phyloP scores from a whole-genome alignment of 2,797 vertebrate genomes.

The Rhynchotus rufescens region DNA sequence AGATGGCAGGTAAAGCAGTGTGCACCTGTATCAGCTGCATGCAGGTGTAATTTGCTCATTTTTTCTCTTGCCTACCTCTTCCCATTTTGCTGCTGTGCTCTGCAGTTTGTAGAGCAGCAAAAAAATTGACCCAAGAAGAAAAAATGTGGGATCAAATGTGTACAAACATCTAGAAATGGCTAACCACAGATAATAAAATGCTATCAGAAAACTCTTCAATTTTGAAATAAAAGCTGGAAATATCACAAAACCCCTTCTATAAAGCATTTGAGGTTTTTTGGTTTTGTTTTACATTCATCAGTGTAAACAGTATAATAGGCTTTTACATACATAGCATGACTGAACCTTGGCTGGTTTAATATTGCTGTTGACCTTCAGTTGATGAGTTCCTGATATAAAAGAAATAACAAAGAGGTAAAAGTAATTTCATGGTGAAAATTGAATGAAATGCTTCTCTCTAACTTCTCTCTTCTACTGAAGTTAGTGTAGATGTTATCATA shows the following conservation, averaged over 20 bases:
- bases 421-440: not conserved
- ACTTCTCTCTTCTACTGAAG: not conserved
- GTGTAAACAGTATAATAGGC: not conserved
- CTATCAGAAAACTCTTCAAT: not conserved
- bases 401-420: not conserved
- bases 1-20: not conserved
- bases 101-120: not conserved
- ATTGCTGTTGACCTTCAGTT: not conserved
- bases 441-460: not conserved
- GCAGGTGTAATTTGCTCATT: not conserved
- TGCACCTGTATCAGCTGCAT: not conserved
- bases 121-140: not conserved
- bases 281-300: not conserved
- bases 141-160: not conserved
- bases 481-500: not conserved
- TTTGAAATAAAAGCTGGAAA: not conserved
- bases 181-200: not conserved
- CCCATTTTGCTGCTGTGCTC: not conserved
- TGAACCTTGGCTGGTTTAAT: not conserved
- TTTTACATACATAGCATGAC: not conserved
- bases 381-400: not conserved
- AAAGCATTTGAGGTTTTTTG: not conserved
- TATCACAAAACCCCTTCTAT: not conserved
- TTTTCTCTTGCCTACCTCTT: not conserved
- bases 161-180: not conserved